These are phyloP conservation scores for Pogonomyrmex californicus DNA, from an alignment of 1,140 invertebrate species.

Conservation along the genomic window DNA sequence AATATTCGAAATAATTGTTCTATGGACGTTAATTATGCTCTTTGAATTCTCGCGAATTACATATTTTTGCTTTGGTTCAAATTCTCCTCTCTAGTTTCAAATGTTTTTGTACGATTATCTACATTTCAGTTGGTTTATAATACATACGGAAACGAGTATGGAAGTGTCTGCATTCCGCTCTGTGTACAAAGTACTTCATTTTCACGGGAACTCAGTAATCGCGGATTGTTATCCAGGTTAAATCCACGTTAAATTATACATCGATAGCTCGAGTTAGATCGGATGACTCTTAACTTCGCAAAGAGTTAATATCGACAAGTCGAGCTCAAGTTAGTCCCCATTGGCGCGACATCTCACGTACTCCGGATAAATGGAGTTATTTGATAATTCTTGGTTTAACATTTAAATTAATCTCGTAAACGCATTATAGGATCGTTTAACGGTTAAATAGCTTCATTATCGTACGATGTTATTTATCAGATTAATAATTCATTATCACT, in stretches of 20 bases:
- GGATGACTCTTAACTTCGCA: constrained; percentile 35
- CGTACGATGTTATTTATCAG: constrained; percentile 27
- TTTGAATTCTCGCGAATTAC: not conserved
- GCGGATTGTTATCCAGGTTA: constrained; percentile 10
- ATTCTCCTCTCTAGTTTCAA: not conserved
- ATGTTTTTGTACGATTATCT: constrained; percentile 17
- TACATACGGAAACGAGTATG: not conserved
- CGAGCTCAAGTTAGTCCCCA: constrained; percentile 27
- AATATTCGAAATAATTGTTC: not conserved
- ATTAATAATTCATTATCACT: constrained; percentile 31
- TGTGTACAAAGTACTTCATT: constrained; percentile 23
- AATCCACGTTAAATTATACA: constrained; percentile 51
- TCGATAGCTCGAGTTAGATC: constrained; percentile 37
- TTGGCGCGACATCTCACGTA: not conserved
- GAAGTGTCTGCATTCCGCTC: not conserved
- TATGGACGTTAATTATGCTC: not conserved
- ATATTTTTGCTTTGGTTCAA: not conserved
- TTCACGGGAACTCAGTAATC: constrained; percentile 18
- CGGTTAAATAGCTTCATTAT: constrained; percentile 15
- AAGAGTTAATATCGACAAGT: constrained; percentile 54
- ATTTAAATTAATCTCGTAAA: constrained; percentile 31
- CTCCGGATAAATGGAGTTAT: not conserved
- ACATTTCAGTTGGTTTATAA: not conserved
- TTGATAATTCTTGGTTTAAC: constrained; percentile 37
- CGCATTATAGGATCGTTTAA: not conserved